Evolutionary conservation across 1,140 invertebrate genomes (phyloP).

Genomic region (Leptoteleia sp.): DNA sequence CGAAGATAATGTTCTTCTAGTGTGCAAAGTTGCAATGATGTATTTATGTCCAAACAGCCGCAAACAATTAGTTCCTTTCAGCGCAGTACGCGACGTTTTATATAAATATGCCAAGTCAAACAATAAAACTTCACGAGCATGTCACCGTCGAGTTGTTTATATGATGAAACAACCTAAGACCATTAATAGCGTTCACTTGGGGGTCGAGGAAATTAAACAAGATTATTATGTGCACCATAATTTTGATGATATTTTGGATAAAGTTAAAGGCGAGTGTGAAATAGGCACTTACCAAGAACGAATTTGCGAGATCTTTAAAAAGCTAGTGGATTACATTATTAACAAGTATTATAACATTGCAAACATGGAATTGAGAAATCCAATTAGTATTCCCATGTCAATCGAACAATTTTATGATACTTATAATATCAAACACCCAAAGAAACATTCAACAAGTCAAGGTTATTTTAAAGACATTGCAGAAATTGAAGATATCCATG

Average conservation of each 20-base stretch:
- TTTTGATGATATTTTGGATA: conserved; percentile 72
- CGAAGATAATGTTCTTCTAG: conserved; percentile 85
- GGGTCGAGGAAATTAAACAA: conserved; percentile 84
- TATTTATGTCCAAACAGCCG: conserved; percentile 84
- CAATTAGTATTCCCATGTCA: conserved; percentile 73
- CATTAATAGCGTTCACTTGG: conserved; percentile 82
- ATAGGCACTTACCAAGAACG: conserved; percentile 69
- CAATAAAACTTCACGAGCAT: conserved; percentile 87
- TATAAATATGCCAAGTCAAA: conserved; percentile 81
- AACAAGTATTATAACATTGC: conserved; percentile 77
- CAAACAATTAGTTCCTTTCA: conserved; percentile 80
- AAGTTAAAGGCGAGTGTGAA: conserved; percentile 69
- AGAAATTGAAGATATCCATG: conserved; percentile 73
- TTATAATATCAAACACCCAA: conserved; percentile 71
- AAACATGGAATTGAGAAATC: conserved; percentile 72
- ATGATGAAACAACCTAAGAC: conserved; percentile 84
- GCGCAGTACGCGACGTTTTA: conserved; percentile 84
- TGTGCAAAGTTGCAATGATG: conserved; percentile 85
- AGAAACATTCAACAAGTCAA: conserved; percentile 58
- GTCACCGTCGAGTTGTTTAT: conserved; percentile 84
- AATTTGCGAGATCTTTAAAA: conserved; percentile 73
- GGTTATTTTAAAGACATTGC: conserved; percentile 72
- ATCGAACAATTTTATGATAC: conserved; percentile 80
- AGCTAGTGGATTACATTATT: conserved; percentile 75
- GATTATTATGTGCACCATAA: conserved; percentile 80